A percentile compares a stretch with the other conserved stretches of the same genome.
These are phyloP conservation scores for Drosophila nebulosa DNA, from an alignment of 1,140 invertebrate genomes.

Conservation along the genomic window DNA sequence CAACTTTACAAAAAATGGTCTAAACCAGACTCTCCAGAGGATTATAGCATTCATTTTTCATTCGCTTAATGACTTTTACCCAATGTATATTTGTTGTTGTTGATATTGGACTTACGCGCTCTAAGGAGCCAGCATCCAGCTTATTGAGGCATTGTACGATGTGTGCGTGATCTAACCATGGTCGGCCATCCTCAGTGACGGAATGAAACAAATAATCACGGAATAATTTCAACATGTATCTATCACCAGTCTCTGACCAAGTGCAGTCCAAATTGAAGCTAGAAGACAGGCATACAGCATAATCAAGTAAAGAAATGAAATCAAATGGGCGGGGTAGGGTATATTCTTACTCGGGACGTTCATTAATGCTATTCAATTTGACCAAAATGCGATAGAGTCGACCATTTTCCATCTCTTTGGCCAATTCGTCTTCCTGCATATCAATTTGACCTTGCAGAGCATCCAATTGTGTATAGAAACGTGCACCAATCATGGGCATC, in stretches of 20 bases:
- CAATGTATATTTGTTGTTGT: not conserved
- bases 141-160: constrained; percentile 97
- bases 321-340: not conserved
- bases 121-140: constrained; percentile 92
- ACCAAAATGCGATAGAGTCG: constrained; percentile 93
- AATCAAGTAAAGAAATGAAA: not conserved
- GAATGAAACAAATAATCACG: constrained; percentile 98
- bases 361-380: constrained; percentile 95
- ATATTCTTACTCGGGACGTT: constrained; percentile 91
- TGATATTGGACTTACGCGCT: constrained; percentile 86
- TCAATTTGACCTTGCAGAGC: constrained; percentile 93
- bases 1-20: too few species aligned
- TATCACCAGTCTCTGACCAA: constrained; percentile 98
- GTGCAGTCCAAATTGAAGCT: constrained; percentile 95
- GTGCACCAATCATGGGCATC: constrained; percentile 99
- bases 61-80: too few species aligned
- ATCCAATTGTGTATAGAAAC: constrained; percentile 98
- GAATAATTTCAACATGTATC: constrained; percentile 99
- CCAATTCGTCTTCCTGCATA: constrained; percentile 93
- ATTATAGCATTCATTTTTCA: too few species aligned
- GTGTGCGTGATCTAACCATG: constrained; percentile 98
- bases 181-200: constrained; percentile 93
- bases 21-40: too few species aligned
- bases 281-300: not conserved
- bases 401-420: constrained; percentile 97